These are phyloP conservation scores for Tachuris rubrigastra DNA, from an alignment of 2,113 vertebrate genomes.

Conservation along the genomic window DNA sequence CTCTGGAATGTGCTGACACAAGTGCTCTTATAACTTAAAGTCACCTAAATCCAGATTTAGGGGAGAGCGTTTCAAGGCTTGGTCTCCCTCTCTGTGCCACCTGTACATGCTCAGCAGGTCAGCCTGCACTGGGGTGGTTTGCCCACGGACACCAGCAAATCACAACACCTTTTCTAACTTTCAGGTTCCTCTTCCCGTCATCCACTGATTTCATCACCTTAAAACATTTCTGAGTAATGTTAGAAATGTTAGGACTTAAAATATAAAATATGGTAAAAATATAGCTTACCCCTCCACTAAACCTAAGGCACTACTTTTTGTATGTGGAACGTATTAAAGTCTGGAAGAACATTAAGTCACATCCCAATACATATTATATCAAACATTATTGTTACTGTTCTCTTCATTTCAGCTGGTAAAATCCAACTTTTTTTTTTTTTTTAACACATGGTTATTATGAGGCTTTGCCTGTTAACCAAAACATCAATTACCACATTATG, in stretches of 20 bases:
- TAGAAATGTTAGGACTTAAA: conserved; percentile 34
- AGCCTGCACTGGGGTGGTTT: background rate
- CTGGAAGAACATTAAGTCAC: conserved; percentile 50
- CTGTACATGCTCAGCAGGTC: background rate
- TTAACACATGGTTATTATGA: conserved; percentile 12
- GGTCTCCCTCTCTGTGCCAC: background rate
- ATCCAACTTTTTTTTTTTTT: conserved; percentile 23
- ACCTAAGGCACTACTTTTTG: conserved; percentile 63
- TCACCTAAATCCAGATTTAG: background rate
- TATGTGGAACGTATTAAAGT: conserved; percentile 53
- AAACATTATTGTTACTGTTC: conserved; percentile 30
- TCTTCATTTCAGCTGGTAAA: conserved; percentile 54
- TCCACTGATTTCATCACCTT: background rate
- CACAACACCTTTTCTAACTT: background rate
- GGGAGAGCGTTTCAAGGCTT: background rate
- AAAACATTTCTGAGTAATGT: background rate
- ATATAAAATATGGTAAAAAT: conserved; percentile 49
- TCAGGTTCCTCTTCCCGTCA: background rate
- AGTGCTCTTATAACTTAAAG: background rate
- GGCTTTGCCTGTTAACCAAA: conserved; percentile 58
- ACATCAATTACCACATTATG: conserved; percentile 21
- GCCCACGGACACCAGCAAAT: background rate
- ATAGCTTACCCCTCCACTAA: conserved; percentile 36
- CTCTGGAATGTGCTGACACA: background rate
- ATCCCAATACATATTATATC: conserved; percentile 39